phyloP scores from a whole-genome alignment of 2,888 invertebrate species.

The Bhutanitis thaidina region DNA sequence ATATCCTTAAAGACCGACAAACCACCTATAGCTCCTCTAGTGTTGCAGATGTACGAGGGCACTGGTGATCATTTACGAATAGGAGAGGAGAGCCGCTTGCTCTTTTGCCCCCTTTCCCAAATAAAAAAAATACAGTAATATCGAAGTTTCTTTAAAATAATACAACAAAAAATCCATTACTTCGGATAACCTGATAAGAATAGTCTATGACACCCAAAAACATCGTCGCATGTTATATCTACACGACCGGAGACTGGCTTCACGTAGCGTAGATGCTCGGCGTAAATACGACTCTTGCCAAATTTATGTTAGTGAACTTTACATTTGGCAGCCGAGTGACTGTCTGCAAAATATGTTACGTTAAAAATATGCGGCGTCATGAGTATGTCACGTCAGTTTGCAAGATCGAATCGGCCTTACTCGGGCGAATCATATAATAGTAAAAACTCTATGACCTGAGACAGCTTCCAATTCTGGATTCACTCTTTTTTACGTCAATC shows the following conservation, averaged over 20 bases:
- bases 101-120: no score
- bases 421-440: conserved; percentile 45
- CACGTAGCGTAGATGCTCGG: conserved; percentile 49
- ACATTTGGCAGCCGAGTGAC: conserved; percentile 68
- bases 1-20: no score
- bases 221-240: no score
- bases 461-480: background rate
- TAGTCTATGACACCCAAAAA: no score
- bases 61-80: no score
- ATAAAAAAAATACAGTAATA: no score
- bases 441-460: background rate
- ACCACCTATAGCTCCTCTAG: no score
- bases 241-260: conserved; percentile 1
- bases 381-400: conserved; percentile 56
- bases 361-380: conserved; percentile 78
- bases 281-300: conserved; percentile 71
- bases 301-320: conserved; percentile 78
- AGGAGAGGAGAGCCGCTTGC: no score
- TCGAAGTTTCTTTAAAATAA: no score
- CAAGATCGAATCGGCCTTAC: conserved; percentile 55
- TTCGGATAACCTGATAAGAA: no score
- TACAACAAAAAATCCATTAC: no score
- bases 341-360: conserved; percentile 68
- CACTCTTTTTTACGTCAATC: background rate
- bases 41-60: no score